A percentile compares a stretch with the other conserved stretches of the same genome.
These are phyloP conservation scores for Pardalotus punctatus DNA, from an alignment of 2,113 vertebrate species.

Conservation along the genomic window DNA sequence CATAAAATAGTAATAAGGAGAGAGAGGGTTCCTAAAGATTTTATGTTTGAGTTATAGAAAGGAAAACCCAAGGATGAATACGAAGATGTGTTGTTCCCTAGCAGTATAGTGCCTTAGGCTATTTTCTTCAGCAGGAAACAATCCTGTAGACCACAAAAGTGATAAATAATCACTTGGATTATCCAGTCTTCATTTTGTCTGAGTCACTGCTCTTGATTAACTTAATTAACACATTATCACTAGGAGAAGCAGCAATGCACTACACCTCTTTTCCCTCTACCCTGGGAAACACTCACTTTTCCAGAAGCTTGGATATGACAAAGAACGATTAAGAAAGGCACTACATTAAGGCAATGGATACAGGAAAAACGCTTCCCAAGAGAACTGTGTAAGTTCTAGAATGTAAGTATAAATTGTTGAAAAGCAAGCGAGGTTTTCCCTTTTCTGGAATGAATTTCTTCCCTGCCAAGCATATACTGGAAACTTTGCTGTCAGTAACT, in stretches of 20 bases:
- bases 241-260: background rate
- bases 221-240: background rate
- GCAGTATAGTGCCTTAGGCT: background rate
- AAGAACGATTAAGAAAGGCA: conserved; percentile 37
- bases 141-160: background rate
- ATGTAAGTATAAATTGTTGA: background rate
- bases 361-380: conserved; percentile 8
- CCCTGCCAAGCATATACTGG: background rate
- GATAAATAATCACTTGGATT: background rate
- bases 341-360: background rate
- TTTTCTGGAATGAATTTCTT: background rate
- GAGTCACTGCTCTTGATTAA: conserved; percentile 40
- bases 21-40: background rate
- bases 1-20: background rate
- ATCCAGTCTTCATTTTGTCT: background rate
- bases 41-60: background rate
- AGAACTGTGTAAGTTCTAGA: background rate
- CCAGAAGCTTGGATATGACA: conserved; percentile 37
- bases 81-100: background rate
- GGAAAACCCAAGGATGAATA: background rate
- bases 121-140: conserved; percentile 10
- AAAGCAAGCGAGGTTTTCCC: background rate
- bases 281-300: conserved; percentile 36
- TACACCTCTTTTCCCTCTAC: background rate
- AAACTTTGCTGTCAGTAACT: background rate